phyloP scores from a whole-genome alignment of 2,113 vertebrate species.

The Collichthys lucidus region DNA sequence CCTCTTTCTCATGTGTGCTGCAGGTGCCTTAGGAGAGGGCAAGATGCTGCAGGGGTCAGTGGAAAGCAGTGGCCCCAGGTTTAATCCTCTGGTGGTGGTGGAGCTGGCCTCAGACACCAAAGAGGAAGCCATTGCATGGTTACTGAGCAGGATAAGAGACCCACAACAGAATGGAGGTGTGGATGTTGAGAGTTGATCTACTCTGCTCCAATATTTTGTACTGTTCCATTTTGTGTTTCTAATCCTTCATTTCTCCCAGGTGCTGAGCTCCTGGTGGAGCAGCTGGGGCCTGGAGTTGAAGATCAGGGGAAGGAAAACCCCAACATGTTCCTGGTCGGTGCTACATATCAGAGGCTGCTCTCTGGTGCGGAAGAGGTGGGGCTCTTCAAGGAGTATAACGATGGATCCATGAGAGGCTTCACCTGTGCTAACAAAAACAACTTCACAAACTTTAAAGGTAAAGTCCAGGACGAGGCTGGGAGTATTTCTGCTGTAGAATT shows the following conservation, averaged over 20 bases:
- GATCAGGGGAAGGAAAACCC: slow-evolving; percentile 81
- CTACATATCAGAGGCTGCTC: slow-evolving; percentile 86
- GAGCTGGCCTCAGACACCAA: slow-evolving; percentile 89
- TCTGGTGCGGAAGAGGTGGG: slow-evolving; percentile 92
- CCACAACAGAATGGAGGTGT: slow-evolving; percentile 90
- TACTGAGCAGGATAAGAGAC: slow-evolving; percentile 88
- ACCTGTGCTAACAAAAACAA: slow-evolving; percentile 87
- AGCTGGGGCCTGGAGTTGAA: slow-evolving; percentile 75
- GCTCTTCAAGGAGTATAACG: slow-evolving; percentile 92
- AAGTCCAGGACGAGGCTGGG: neutral
- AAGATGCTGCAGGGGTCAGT: slow-evolving; percentile 83
- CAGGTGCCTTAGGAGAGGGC: slow-evolving; percentile 45
- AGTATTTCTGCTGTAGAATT: neutral
- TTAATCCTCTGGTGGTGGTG: slow-evolving; percentile 90
- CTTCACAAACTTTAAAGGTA: slow-evolving; percentile 92
- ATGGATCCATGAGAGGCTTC: slow-evolving; percentile 93
- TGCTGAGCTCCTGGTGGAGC: slow-evolving; percentile 89
- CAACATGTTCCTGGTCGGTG: slow-evolving; percentile 91
- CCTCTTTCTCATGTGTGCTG: neutral
- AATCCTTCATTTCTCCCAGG: slow-evolving; percentile 78
- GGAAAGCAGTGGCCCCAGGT: slow-evolving; percentile 77
- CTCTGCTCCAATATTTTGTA: neutral
- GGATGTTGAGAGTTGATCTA: neutral
- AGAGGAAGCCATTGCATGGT: slow-evolving; percentile 90
- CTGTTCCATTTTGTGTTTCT: neutral